Percentiles rank a stretch among this genome's conserved stretches.
Conservation (phyloP, 2,888 invertebrate species). For the Eristalis tenax region DNA sequence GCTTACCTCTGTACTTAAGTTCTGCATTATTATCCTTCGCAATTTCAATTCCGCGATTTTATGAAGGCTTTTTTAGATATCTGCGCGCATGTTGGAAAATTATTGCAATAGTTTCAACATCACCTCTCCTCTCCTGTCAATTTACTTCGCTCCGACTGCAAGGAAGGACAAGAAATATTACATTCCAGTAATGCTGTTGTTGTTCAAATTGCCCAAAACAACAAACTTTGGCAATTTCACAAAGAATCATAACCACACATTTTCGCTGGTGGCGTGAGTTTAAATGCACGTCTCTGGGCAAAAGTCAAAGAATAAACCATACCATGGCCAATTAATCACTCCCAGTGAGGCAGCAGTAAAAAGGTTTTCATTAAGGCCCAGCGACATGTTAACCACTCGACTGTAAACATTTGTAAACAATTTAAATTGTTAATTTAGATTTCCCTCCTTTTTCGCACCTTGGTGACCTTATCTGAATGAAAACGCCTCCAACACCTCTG, state of each 20-base stretch:
- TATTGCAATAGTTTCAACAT: too few relatives aligned
- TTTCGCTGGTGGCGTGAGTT: not conserved
- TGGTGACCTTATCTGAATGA: constrained; percentile 1
- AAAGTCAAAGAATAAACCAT: not conserved
- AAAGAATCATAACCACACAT: constrained; percentile 32
- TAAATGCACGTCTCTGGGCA: not conserved
- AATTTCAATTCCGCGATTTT: too few relatives aligned
- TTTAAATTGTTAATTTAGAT: constrained; percentile 62
- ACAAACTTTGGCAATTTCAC: constrained; percentile 51
- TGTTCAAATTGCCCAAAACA: constrained; percentile 54
- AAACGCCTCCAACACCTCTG: constrained; percentile 23
- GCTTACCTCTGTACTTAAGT: too few relatives aligned
- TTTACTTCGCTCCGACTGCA: too few relatives aligned
- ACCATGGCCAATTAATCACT: constrained; percentile 57
- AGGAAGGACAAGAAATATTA: too few relatives aligned
- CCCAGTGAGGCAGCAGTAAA: constrained; percentile 12
- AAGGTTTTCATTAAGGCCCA: constrained; percentile 33
- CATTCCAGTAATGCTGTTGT: not conserved
- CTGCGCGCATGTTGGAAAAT: too few relatives aligned
- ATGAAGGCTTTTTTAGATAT: not conserved
- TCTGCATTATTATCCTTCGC: too few relatives aligned
- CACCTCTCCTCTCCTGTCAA: too few relatives aligned
- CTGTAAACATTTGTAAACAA: constrained; percentile 45
- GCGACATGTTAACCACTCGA: constrained; percentile 32
- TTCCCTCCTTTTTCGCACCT: not conserved